Percentiles rank a stretch among this genome's conserved stretches.
phyloP scores from a whole-genome alignment of 2,797 vertebrate genomes.

The Sparus aurata region DNA sequence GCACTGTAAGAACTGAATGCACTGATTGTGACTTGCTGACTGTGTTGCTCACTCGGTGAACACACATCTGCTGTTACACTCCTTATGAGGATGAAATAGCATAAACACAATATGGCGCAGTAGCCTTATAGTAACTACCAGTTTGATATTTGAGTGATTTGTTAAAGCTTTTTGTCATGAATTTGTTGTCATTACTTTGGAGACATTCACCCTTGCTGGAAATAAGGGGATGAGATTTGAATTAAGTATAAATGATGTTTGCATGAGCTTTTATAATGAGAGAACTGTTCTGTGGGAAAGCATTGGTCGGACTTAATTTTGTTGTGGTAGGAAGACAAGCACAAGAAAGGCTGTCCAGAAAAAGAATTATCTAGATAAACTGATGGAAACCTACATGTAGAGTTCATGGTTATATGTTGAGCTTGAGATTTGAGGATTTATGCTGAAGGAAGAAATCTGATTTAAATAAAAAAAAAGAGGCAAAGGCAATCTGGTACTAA shows the following conservation, averaged over 20 bases:
- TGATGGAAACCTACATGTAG: background rate
- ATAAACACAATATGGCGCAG: background rate
- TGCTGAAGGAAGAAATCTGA: constrained; percentile 9
- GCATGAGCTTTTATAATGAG: background rate
- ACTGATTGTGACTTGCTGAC: constrained; percentile 30
- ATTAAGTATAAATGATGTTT: background rate
- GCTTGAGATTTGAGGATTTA: constrained; percentile 6
- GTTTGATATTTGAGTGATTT: background rate
- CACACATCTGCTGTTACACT: constrained; percentile 25
- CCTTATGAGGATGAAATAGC: background rate
- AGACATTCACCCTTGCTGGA: background rate
- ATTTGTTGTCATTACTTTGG: background rate
- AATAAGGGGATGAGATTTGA: background rate
- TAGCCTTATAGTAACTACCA: background rate
- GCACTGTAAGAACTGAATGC: constrained; percentile 31
- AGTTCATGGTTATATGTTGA: background rate
- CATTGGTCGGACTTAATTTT: background rate
- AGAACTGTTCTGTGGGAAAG: background rate
- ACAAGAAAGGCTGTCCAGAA: background rate
- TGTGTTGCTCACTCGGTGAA: constrained; percentile 26
- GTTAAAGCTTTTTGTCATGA: background rate
- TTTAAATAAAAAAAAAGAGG: constrained; percentile 2
- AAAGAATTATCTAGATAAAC: background rate
- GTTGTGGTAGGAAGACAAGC: background rate
- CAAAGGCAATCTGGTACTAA: background rate